Evolutionary conservation across 2,888 invertebrate species (phyloP), one percentile per base, ranked within the genome.

Genomic region (Athrips mouffetella): DNA sequence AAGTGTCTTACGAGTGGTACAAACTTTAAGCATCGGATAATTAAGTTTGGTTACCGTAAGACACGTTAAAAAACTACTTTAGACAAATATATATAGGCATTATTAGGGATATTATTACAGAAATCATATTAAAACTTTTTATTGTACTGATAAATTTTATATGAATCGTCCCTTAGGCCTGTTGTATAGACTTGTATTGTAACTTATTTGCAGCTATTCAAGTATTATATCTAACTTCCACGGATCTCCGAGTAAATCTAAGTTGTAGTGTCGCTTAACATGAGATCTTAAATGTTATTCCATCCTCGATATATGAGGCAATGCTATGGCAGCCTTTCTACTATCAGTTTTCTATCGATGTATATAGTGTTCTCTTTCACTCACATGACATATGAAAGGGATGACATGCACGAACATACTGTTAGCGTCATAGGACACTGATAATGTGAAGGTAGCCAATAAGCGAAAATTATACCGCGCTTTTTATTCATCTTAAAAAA

Each of bases 1-100:
- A 27, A 27, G 8, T 27, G 5, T 27, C 8, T 27, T 7, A 27
- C 27, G 27, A 7, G 42, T 44, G n/a, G n/a, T n/a, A n/a, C n/a
- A n/a, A n/a, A n/a, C n/a, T n/a, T n/a, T n/a, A n/a, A n/a, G n/a
- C n/a, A n/a, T n/a, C n/a, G n/a, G n/a, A n/a, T n/a, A n/a, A n/a
- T n/a, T n/a, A n/a, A n/a, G n/a, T n/a, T n/a, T 20, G 45, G 35
- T 49, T 49, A 45, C 37, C 21, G 45, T 23, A 47, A 47, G 47
- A 39, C 8, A 27, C n/a, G n/a, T n/a, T n/a, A n/a, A n/a, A n/a
- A n/a, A n/a, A n/a, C n/a, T n/a, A n/a, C n/a, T n/a, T n/a, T 78
- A 80, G 76, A 65, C 64, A 76, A 46, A 72, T 65, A n/a, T n/a
- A n/a, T n/a, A 60, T 80, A 80, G 78, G 63, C 67, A 68, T 79